phyloP scores from a whole-genome alignment of 2,888 invertebrate species.

The Drosophila meridionalis region DNA sequence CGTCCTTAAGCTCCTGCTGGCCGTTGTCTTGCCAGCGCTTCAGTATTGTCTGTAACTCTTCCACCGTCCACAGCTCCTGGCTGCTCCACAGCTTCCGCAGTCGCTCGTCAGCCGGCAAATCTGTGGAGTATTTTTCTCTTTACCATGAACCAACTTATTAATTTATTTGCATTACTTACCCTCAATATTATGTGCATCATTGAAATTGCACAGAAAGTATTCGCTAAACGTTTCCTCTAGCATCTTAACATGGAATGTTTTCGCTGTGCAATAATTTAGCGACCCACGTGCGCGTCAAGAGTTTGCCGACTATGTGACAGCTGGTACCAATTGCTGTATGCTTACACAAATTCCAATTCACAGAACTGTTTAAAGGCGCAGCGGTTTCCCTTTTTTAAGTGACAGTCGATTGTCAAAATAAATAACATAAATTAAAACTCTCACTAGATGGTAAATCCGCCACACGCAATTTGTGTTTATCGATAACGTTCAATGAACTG shows the following conservation, averaged over 20 bases:
- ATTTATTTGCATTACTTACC: slow-evolving; percentile 37
- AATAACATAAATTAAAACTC: neutral
- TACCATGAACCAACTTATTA: neutral
- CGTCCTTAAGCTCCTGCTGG: neutral
- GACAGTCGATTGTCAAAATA: neutral
- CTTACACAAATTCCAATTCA: neutral
- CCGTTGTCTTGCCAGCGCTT: slow-evolving; percentile 53
- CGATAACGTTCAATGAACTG: slow-evolving; percentile 6
- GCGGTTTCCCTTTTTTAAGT: neutral
- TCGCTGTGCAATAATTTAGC: slow-evolving; percentile 12
- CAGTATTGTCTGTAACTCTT: slow-evolving; percentile 57
- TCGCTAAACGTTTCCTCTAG: slow-evolving; percentile 56
- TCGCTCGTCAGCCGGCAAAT: slow-evolving; percentile 56
- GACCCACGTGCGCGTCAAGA: slow-evolving; percentile 30
- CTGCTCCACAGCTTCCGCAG: slow-evolving; percentile 71
- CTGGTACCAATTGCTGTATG: too few relatives aligned
- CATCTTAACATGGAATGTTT: slow-evolving; percentile 33
- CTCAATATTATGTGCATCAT: slow-evolving; percentile 60
- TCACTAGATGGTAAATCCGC: slow-evolving; percentile 4
- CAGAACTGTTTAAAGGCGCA: neutral
- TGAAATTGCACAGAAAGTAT: slow-evolving; percentile 81
- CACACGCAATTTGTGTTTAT: slow-evolving; percentile 1
- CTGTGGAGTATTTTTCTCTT: slow-evolving; percentile 36
- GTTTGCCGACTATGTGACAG: neutral
- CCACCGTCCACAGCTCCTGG: slow-evolving; percentile 67